A percentile compares a stretch with the other conserved stretches of the same genome.
These are phyloP conservation scores for Teleiodes luculella DNA, from an alignment of 2,888 invertebrate species.

Conservation along the genomic window DNA sequence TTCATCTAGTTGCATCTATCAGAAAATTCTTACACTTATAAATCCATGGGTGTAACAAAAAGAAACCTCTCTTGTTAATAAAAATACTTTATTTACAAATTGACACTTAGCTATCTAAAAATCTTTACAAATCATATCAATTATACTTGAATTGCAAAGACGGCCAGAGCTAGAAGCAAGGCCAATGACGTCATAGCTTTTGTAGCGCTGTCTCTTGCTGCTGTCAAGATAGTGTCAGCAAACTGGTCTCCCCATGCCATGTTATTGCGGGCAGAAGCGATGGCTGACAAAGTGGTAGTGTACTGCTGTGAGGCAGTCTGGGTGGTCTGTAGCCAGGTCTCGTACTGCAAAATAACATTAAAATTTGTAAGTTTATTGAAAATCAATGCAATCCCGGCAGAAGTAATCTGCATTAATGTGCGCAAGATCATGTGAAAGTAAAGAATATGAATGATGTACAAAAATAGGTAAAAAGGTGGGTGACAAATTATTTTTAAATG, in stretches of 20 bases:
- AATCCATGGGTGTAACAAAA: too few species aligned
- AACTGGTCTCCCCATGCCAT: constrained; percentile 57
- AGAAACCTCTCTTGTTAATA: too few species aligned
- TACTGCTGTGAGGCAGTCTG: constrained; percentile 47
- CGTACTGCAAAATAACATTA: constrained; percentile 61
- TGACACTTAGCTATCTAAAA: neutral
- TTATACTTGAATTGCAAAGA: constrained; percentile 22
- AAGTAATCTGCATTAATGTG: too few species aligned
- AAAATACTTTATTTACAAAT: too few species aligned
- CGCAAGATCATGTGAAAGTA: too few species aligned
- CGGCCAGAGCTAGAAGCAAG: constrained; percentile 30
- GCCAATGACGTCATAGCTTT: constrained; percentile 36
- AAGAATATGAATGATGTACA: too few species aligned
- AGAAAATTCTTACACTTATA: neutral
- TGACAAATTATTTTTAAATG: too few species aligned
- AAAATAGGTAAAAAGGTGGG: too few species aligned
- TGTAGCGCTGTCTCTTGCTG: constrained; percentile 46
- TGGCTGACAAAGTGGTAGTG: constrained; percentile 43
- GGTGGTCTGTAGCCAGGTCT: constrained; percentile 50
- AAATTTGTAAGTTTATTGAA: too few species aligned
- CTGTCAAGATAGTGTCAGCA: constrained; percentile 44
- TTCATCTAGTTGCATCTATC: neutral
- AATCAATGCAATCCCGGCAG: too few species aligned
- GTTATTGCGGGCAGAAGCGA: constrained; percentile 45
- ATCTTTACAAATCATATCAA: neutral